Evolutionary conservation across 2,797 vertebrate genomes (phyloP).

Genomic region (Psittacula echo): DNA sequence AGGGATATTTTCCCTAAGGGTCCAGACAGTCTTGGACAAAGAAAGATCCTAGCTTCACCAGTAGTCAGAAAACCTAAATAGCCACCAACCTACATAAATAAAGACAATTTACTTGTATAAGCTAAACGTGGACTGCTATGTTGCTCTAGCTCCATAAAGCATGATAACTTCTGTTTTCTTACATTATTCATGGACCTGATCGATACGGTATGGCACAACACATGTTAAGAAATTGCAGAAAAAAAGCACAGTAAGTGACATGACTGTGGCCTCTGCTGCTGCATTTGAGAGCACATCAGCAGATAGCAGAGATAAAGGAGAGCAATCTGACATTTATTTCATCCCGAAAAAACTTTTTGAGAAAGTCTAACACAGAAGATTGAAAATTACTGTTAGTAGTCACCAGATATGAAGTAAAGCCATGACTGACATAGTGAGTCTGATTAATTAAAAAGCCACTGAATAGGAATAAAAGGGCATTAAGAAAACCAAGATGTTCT

Average conservation of each 20-base stretch:
- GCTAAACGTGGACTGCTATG: not conserved
- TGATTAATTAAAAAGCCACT: not conserved
- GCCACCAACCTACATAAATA: not conserved
- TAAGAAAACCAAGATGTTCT: not conserved
- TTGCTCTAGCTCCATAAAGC: not conserved
- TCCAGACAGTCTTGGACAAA: not conserved
- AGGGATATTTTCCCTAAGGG: not conserved
- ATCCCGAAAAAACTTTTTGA: not conserved
- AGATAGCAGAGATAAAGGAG: not conserved
- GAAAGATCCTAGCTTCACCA: not conserved
- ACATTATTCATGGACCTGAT: not conserved
- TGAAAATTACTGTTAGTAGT: not conserved
- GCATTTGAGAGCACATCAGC: not conserved
- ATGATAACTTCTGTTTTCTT: not conserved
- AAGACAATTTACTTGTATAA: not conserved
- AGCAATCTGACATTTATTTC: not conserved
- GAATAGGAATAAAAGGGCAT: not conserved
- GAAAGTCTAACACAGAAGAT: not conserved
- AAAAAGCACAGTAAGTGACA: not conserved
- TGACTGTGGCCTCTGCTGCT: not conserved
- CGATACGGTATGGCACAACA: not conserved
- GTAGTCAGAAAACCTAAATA: not conserved
- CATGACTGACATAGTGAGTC: accelerated
- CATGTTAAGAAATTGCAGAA: not conserved
- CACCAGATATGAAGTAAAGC: not conserved